Base-by-base conservation (phyloP, 2,113 vertebrate species). In the Pavo muticus region DNA sequence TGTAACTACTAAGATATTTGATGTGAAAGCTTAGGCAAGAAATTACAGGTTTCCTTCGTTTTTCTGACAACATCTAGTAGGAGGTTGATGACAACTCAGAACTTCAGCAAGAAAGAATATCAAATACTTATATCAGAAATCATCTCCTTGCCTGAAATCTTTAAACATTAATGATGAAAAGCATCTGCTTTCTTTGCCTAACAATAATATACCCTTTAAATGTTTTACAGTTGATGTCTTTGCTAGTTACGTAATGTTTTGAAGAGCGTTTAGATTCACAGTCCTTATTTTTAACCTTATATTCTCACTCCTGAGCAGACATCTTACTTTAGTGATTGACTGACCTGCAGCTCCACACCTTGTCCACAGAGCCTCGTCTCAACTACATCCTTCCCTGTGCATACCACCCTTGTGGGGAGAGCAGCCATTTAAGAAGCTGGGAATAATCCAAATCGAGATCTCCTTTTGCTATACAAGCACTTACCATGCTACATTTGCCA, bases 21-120 rank as follows among this genome's bases (percentile, higher is more conserved):
- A 85, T 48, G 75, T 44, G 29, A 54, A 85, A 91, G 23, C 63
- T 72, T 52, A 65, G 63, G 37, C 78, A 87, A 59, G 30, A 45
- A 93, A 87, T 93, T 90, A 69, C 47, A 87, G 82, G 44, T 88
- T 94, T 85, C 78, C 64, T 91, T 87, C 74, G 23, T 89, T 96
- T 84, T 94, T 70, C 71, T 69, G 91, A 73, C 59, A 85, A 32
- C 45, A 69, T 72, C 70, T 76, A 79, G 87, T 79, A 83, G 78
- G 82, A 94, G 71, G 87, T 2, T 84, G 84, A 87, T 94, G 91
- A 84, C 70, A 95, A 78, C 90, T 89, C 67, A 92, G 79, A 96
- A 87, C 54, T 87, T 89, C 70, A 87, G 39, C 67, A 63, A 77
- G 56, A 88, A 19, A 42, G 16, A 91, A 18, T 42, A 63, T 80